Evolutionary conservation across 1,140 invertebrate genomes (phyloP).

Genomic region (Drosophila chauvacae): DNA sequence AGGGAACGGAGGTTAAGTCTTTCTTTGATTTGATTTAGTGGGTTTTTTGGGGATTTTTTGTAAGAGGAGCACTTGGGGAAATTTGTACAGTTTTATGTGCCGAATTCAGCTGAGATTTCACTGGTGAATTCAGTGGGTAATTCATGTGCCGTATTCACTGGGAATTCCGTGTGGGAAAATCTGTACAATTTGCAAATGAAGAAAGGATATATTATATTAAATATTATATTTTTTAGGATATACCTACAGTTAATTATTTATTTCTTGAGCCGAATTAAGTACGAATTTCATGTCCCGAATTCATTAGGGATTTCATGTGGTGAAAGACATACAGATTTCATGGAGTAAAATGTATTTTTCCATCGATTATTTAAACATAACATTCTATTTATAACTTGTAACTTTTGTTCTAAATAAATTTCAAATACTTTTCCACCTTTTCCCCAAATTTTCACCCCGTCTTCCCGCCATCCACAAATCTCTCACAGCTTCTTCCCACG

Average conservation of each 20-base stretch:
- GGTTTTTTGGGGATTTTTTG: neutral
- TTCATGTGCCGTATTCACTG: neutral
- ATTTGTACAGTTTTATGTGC: neutral
- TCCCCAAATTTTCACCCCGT: too few relatives aligned
- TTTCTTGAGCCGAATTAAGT: neutral
- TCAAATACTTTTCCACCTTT: neutral
- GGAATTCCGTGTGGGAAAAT: neutral
- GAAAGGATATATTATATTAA: neutral
- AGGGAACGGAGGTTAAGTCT: neutral
- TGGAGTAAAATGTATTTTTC: too few relatives aligned
- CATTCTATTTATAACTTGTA: neutral
- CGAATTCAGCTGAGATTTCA: too few relatives aligned
- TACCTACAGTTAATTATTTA: neutral
- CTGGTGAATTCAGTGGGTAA: neutral
- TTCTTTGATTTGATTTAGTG: neutral
- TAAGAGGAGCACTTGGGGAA: neutral
- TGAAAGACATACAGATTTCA: neutral
- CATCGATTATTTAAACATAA: too few relatives aligned
- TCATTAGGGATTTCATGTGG: neutral
- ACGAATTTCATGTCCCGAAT: neutral
- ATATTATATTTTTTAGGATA: neutral
- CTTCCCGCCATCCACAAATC: neutral
- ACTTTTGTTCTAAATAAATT: neutral
- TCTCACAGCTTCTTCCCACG: conserved; percentile 55
- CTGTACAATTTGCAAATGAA: neutral